Conservation (phyloP, 2,113 vertebrate species). For the Psittacula cyanocephala region DNA sequence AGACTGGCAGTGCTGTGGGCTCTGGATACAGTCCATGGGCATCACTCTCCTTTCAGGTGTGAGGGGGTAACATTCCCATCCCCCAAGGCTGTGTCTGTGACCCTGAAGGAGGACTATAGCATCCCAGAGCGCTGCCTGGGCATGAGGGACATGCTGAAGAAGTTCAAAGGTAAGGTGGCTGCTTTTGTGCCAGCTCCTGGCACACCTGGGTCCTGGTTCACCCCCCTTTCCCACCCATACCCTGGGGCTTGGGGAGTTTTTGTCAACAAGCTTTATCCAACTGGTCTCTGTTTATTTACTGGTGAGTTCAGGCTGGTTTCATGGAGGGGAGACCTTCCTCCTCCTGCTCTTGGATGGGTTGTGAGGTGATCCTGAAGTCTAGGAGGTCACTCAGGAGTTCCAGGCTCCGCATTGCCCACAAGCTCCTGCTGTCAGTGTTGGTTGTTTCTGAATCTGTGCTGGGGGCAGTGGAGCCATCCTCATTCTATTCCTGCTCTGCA, state of each 20-base stretch:
- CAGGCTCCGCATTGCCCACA: fast-evolving
- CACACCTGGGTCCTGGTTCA: not conserved
- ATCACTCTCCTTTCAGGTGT: conserved; percentile 2
- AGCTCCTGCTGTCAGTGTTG: not conserved
- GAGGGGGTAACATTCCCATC: not conserved
- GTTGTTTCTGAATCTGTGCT: not conserved
- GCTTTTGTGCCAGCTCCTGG: not conserved
- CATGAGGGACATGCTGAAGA: conserved; percentile 64
- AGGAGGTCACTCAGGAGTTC: not conserved
- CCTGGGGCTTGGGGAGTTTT: not conserved
- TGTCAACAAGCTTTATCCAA: not conserved
- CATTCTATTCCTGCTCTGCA: not conserved
- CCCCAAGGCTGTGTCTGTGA: not conserved
- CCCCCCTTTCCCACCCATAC: not conserved
- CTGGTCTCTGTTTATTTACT: not conserved
- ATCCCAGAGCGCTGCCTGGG: conserved; percentile 35
- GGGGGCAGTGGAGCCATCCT: not conserved
- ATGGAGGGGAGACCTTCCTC: not conserved
- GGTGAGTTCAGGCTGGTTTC: not conserved
- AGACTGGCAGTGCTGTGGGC: not conserved
- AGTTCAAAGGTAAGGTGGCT: conserved; percentile 45
- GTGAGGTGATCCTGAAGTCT: not conserved
- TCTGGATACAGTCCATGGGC: not conserved
- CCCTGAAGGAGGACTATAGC: conserved; percentile 53
- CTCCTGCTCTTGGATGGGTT: not conserved